Conservation (phyloP, 2,113 vertebrate species). For the Machaerirhynchus nigripectus region DNA sequence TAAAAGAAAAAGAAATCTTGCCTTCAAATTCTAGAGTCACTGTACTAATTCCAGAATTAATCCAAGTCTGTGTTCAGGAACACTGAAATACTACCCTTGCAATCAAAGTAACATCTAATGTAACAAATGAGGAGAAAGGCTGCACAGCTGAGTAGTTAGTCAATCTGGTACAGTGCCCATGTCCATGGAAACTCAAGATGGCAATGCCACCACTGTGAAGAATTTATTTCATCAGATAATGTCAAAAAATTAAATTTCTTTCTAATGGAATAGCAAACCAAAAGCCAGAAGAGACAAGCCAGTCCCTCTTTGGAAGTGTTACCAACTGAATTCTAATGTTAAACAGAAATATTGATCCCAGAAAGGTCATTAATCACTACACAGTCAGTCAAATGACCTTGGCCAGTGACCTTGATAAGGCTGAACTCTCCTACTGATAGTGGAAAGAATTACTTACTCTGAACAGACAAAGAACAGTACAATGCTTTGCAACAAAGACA, state of each 20-base stretch:
- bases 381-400: slow-evolving; percentile 7
- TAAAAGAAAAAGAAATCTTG: background rate
- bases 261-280: background rate
- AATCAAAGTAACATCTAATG: background rate
- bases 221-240: background rate
- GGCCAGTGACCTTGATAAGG: slow-evolving; percentile 30
- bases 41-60: slow-evolving; percentile 27
- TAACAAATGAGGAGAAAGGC: background rate
- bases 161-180: background rate
- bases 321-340: background rate
- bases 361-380: slow-evolving; percentile 24
- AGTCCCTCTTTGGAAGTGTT: background rate
- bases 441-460: background rate
- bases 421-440: slow-evolving; percentile 6
- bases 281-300: background rate
- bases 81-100: background rate
- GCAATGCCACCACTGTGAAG: background rate
- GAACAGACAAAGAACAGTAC: background rate
- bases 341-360: background rate
- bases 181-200: background rate
- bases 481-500: background rate
- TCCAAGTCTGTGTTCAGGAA: background rate
- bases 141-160: background rate
- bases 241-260: slow-evolving; percentile 11
- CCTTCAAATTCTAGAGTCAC: background rate